Evolutionary conservation across 2,113 vertebrate species (phyloP).

Genomic region (Bubalus kerabau): DNA sequence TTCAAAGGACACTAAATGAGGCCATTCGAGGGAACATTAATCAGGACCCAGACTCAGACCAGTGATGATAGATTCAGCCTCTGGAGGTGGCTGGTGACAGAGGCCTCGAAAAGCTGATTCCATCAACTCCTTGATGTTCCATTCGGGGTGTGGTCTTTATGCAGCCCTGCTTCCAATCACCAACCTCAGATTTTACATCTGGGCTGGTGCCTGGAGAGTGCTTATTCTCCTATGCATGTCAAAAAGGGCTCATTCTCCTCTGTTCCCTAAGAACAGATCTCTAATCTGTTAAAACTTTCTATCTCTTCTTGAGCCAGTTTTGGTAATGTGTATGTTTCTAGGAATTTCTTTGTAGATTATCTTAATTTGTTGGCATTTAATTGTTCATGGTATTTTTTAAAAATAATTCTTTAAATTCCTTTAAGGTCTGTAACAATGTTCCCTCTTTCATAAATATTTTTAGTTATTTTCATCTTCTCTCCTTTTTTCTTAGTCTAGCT

Average conservation of each 20-base stretch:
- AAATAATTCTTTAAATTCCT: background rate
- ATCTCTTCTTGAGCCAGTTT: background rate
- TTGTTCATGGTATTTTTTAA: background rate
- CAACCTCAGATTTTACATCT: background rate
- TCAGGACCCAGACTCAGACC: background rate
- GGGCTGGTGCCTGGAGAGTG: background rate
- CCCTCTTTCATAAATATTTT: background rate
- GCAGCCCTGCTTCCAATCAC: background rate
- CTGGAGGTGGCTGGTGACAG: background rate
- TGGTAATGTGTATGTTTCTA: background rate
- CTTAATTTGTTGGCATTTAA: background rate
- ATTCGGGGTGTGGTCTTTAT: background rate
- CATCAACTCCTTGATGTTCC: too few species aligned
- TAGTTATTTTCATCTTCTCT: background rate
- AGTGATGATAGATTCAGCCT: background rate
- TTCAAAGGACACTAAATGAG: background rate
- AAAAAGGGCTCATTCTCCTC: background rate
- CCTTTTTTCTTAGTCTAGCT: background rate
- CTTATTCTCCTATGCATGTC: background rate
- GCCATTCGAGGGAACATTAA: background rate
- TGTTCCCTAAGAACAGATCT: background rate
- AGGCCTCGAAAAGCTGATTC: background rate
- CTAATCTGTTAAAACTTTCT: background rate
- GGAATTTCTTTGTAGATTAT: background rate
- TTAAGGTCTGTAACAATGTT: background rate